phyloP scores from a whole-genome alignment of 1,140 invertebrate species.

The Magallana angulata region DNA sequence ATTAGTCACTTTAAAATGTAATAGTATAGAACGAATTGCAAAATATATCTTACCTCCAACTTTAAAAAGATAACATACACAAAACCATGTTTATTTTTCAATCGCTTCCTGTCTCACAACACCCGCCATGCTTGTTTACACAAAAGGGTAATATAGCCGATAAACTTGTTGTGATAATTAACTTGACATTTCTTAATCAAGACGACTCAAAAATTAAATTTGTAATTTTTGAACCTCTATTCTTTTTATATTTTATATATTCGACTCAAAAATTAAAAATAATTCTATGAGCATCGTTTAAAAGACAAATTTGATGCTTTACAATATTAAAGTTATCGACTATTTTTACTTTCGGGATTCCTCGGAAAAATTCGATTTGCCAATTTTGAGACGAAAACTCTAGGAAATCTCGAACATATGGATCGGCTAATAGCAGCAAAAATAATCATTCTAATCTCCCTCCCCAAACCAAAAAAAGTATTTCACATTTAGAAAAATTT shows the following conservation, averaged over 20 bases:
- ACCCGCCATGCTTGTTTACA: conserved; percentile 69
- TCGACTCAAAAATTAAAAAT: too few relatives aligned
- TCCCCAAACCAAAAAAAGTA: too few relatives aligned
- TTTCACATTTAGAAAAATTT: too few relatives aligned
- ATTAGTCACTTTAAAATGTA: neutral
- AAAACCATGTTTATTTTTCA: conserved; percentile 31
- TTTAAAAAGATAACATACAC: neutral
- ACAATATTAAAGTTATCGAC: conserved; percentile 8
- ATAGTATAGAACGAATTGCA: neutral
- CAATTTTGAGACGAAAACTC: neutral
- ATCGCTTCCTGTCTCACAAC: conserved; percentile 51
- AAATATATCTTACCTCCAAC: neutral
- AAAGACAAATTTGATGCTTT: too few relatives aligned
- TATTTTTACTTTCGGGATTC: neutral
- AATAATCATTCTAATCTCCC: neutral
- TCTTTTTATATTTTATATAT: too few relatives aligned
- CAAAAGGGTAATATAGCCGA: conserved; percentile 51
- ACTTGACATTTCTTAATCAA: too few relatives aligned
- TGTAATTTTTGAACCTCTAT: too few relatives aligned
- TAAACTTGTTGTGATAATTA: conserved; percentile 37
- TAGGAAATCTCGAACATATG: neutral
- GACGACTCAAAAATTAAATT: too few relatives aligned
- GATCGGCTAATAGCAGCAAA: neutral
- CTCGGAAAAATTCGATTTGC: neutral
- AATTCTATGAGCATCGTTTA: too few relatives aligned